Conservation (phyloP, 2,888 invertebrate species). For the Amiota communis region DNA sequence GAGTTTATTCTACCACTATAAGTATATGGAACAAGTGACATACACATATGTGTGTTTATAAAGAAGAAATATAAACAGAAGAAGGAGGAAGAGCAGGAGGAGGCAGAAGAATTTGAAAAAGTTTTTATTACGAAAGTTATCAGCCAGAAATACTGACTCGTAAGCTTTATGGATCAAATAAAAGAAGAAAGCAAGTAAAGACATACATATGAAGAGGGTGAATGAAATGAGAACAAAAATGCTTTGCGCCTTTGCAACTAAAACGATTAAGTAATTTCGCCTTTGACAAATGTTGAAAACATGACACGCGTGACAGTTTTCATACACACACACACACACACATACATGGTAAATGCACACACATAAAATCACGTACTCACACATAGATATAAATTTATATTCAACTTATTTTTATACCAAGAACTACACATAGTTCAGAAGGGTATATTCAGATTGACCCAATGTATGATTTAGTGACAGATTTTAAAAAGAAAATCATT, state of each 20-base stretch:
- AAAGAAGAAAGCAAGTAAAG: background rate
- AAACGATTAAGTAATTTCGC: constrained; percentile 40
- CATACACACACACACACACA: constrained; percentile 19
- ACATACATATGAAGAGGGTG: background rate
- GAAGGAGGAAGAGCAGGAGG: background rate
- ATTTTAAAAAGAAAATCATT: no score
- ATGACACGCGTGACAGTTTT: constrained; percentile 35
- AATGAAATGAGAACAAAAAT: no score
- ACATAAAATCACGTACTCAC: constrained; percentile 22
- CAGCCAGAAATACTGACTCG: background rate
- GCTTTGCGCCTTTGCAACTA: constrained; percentile 25
- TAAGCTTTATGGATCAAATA: background rate
- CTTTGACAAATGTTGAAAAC: constrained; percentile 38
- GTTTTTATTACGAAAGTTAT: constrained; percentile 29
- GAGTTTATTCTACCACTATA: no score
- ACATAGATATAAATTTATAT: no score
- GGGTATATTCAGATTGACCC: no score
- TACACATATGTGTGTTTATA: background rate
- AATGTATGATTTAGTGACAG: no score
- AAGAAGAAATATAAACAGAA: background rate
- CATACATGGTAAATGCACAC: no score
- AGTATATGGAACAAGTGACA: background rate
- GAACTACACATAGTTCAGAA: no score
- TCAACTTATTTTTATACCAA: no score
- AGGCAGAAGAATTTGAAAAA: constrained; percentile 4